phyloP scores from a whole-genome alignment of 2,888 invertebrate genomes.

The Stenchaetothrips biformis region DNA sequence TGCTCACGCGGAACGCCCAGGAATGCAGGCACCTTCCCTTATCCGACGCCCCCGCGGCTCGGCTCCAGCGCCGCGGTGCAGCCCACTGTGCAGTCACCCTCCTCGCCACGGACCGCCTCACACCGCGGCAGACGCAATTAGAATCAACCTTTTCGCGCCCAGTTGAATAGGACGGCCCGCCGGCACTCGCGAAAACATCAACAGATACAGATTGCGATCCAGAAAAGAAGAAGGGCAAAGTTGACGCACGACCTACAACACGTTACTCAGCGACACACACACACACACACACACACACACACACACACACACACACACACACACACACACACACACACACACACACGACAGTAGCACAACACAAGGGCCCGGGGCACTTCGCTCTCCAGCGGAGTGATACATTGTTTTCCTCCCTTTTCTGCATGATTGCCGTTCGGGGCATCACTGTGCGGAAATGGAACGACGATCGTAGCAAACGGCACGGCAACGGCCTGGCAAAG shows the following conservation, averaged over 20 bases:
- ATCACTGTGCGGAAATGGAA: background rate
- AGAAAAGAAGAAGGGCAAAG: background rate
- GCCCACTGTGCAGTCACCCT: background rate
- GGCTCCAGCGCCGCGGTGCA: background rate
- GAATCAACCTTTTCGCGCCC: background rate
- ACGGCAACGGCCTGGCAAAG: no score
- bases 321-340: background rate
- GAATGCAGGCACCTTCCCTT: background rate
- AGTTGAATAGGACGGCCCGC: no score
- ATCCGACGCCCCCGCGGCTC: background rate
- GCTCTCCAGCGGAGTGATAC: background rate
- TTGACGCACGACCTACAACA: background rate
- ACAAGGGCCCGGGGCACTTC: background rate
- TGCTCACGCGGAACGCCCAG: background rate
- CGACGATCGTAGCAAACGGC: background rate
- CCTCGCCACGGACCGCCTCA: background rate
- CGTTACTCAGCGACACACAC: background rate
- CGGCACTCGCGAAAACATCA: no score
- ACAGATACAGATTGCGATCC: no score
- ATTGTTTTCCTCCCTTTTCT: background rate
- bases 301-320: background rate
- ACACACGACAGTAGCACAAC: background rate
- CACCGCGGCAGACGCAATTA: background rate
- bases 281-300: background rate
- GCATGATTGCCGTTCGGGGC: background rate